Percentiles rank a stretch among this genome's conserved stretches.
Conservation (phyloP, 2,797 vertebrate species). For the Enteromius anoplus region DNA sequence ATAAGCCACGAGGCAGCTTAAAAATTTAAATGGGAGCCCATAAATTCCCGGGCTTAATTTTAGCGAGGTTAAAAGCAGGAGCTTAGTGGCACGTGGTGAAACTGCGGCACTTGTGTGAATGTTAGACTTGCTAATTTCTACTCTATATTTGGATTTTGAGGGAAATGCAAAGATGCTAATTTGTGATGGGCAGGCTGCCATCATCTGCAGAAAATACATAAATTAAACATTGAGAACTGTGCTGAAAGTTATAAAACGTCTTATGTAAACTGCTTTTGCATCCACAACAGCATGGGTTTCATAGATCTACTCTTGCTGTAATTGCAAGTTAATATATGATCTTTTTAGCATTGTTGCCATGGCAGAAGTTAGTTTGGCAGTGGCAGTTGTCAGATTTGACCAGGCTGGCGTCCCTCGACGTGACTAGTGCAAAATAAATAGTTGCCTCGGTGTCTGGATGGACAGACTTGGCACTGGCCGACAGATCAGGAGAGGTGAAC, state of each 20-base stretch:
- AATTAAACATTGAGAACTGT: conserved; percentile 3
- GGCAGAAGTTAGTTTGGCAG: conserved; percentile 30
- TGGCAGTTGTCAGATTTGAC: conserved; percentile 30
- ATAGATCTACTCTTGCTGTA: conserved; percentile 3
- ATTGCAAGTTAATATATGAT: conserved; percentile 31
- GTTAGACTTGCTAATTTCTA: conserved; percentile 48
- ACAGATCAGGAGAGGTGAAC: conserved; percentile 58
- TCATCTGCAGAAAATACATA: conserved; percentile 15
- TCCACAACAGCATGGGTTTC: neutral
- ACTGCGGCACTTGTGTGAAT: conserved; percentile 38
- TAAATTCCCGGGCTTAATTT: conserved; percentile 41
- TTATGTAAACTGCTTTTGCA: neutral
- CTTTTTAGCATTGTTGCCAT: conserved; percentile 25
- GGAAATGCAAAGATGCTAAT: conserved; percentile 44
- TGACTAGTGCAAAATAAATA: conserved; percentile 53
- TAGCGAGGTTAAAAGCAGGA: conserved; percentile 25
- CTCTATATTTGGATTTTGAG: conserved; percentile 41
- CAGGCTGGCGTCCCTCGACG: conserved; percentile 19
- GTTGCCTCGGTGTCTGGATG: conserved; percentile 45
- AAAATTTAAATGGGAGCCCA: conserved; percentile 2
- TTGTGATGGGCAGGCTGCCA: conserved; percentile 42
- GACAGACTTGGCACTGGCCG: conserved; percentile 54
- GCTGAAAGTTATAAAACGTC: neutral
- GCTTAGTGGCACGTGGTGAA: conserved; percentile 18
- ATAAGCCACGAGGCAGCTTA: conserved; percentile 27